Conservation (phyloP, 2,113 vertebrate genomes). For the Sceloporus undulatus region DNA sequence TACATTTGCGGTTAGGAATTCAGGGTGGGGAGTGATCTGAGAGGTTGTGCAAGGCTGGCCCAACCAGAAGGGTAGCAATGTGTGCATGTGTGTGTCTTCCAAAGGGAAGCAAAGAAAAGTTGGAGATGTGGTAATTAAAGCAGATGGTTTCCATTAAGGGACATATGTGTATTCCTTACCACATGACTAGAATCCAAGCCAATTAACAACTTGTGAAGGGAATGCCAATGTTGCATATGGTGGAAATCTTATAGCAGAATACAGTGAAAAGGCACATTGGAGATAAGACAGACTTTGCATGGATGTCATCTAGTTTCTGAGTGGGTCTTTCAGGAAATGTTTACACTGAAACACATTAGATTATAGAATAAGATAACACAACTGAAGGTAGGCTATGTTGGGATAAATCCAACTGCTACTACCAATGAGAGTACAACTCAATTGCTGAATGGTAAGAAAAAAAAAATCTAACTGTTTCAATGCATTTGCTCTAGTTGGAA, state of each 20-base stretch:
- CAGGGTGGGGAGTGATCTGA: slow-evolving; percentile 58
- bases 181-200: slow-evolving; percentile 53
- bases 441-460: too few relatives aligned
- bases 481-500: too few relatives aligned
- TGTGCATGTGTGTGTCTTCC: slow-evolving; percentile 41
- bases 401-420: too few relatives aligned
- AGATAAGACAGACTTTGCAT: slow-evolving; percentile 3
- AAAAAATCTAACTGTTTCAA: too few relatives aligned
- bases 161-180: slow-evolving; percentile 55
- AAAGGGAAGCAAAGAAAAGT: slow-evolving; percentile 53
- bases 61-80: slow-evolving; percentile 31
- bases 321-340: background rate
- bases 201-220: slow-evolving; percentile 4
- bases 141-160: slow-evolving; percentile 69
- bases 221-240: background rate
- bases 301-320: background rate
- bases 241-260: rapidly evolving
- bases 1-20: slow-evolving; percentile 60
- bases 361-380: background rate
- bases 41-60: slow-evolving; percentile 37
- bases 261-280: background rate
- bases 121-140: slow-evolving; percentile 60
- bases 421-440: too few relatives aligned
- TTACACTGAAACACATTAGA: background rate
- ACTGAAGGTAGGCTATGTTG: background rate